phyloP scores from a whole-genome alignment of 2,113 vertebrate species.

The Amazona guildingii region DNA sequence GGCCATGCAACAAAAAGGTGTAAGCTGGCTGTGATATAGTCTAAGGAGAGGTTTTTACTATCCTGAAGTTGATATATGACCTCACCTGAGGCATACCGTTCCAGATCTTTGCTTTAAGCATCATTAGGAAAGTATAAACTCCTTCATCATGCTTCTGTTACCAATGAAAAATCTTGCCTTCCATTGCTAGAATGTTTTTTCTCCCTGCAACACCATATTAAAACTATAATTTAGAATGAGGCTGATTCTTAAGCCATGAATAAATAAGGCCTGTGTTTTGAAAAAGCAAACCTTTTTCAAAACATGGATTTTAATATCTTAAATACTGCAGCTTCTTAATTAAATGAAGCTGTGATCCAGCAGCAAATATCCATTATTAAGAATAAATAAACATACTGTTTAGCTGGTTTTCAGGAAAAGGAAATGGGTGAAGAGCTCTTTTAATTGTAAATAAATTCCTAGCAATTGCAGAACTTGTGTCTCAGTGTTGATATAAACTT shows the following conservation, averaged over 20 bases:
- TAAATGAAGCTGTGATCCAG: constrained; percentile 55
- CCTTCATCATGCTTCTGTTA: constrained; percentile 48
- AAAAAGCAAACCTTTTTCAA: constrained; percentile 31
- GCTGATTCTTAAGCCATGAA: constrained; percentile 32
- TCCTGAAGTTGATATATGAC: constrained; percentile 71
- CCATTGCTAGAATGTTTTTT: background rate
- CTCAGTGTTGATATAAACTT: background rate
- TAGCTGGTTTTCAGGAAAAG: background rate
- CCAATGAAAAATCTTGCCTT: constrained; percentile 29
- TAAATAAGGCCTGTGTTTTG: constrained; percentile 58
- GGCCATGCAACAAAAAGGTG: constrained; percentile 74
- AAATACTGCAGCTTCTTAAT: constrained; percentile 56
- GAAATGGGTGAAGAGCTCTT: background rate
- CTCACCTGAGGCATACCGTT: constrained; percentile 64
- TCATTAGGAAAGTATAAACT: constrained; percentile 71
- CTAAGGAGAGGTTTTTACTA: constrained; percentile 64
- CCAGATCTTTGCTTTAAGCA: constrained; percentile 67
- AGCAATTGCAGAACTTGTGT: constrained; percentile 1
- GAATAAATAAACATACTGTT: constrained; percentile 67
- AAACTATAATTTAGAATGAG: constrained; percentile 55
- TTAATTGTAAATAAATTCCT: constrained; percentile 15
- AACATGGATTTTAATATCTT: constrained; percentile 56
- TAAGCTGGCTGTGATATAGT: constrained; percentile 70
- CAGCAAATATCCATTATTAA: constrained; percentile 59
- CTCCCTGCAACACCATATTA: constrained; percentile 17